A percentile compares a stretch with the other conserved stretches of the same genome.
Conservation (phyloP, 2,797 vertebrate genomes). For the Mycteria americana region DNA sequence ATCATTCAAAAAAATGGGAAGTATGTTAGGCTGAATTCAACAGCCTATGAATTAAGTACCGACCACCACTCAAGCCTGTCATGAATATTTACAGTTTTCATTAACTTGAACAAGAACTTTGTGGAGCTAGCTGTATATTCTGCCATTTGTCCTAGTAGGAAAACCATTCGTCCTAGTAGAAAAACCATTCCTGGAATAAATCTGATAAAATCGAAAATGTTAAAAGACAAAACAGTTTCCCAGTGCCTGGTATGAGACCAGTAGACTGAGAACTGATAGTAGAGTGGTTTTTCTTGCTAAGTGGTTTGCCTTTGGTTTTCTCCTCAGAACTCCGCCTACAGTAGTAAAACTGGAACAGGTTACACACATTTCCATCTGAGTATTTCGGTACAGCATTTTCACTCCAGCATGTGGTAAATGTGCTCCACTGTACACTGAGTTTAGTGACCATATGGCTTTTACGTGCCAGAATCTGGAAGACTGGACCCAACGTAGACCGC, state of each 20-base stretch:
- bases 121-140: not conserved
- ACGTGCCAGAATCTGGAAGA: not conserved
- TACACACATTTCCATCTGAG: not conserved
- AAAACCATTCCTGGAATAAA: not conserved
- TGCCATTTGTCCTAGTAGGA: not conserved
- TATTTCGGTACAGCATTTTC: not conserved
- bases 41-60: not conserved
- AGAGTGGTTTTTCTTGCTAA: not conserved
- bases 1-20: not conserved
- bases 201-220: not conserved
- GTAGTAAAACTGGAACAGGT: not conserved
- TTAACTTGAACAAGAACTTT: not conserved
- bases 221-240: not conserved
- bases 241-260: not conserved
- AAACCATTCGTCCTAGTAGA: not conserved
- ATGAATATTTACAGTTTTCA: not conserved
- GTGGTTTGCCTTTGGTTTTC: not conserved
- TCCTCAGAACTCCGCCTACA: not conserved
- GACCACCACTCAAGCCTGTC: not conserved
- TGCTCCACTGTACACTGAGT: not conserved
- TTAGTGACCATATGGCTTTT: not conserved
- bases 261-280: not conserved
- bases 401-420: not conserved
- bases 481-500: fast-evolving
- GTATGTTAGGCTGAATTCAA: not conserved